These are phyloP conservation scores for Caenorhabditis panamensis DNA, from an alignment of 2,888 invertebrate species.

Conservation along the genomic window DNA sequence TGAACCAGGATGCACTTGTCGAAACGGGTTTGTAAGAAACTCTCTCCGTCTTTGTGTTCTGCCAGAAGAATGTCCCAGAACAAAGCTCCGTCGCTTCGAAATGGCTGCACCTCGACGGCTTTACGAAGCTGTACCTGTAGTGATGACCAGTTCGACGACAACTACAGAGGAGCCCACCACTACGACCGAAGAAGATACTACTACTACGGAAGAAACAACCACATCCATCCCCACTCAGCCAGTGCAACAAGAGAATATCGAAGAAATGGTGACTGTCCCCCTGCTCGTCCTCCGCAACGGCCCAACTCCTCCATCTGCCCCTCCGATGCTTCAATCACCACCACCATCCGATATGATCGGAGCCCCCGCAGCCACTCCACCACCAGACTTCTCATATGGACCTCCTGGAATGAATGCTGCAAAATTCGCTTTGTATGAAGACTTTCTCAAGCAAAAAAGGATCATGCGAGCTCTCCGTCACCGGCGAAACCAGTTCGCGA, in stretches of 20 bases:
- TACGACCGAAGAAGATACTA: not conserved
- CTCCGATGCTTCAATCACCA: conserved; percentile 41
- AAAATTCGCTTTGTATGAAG: conserved; percentile 32
- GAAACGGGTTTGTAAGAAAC: conserved; percentile 45
- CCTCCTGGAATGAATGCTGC: conserved; percentile 58
- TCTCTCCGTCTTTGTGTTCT: conserved; percentile 46
- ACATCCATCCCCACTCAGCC: no score
- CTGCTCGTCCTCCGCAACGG: conserved; percentile 43
- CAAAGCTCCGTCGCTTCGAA: conserved; percentile 43
- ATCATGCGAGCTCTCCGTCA: conserved; percentile 49
- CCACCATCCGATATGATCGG: conserved; percentile 51
- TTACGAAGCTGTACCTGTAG: conserved; percentile 55
- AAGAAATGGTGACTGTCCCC: conserved; percentile 39
- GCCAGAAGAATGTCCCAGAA: conserved; percentile 47
- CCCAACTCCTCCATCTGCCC: conserved; percentile 57
- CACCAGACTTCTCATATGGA: conserved; percentile 58
- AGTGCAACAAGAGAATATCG: not conserved
- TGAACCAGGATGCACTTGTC: conserved; percentile 47
- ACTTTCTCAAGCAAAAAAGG: conserved; percentile 50
- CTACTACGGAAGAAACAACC: not conserved
- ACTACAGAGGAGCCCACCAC: not conserved
- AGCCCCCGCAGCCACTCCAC: conserved; percentile 59
- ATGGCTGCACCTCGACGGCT: conserved; percentile 34
- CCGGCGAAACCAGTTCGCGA: conserved; percentile 48
- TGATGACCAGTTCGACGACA: conserved; percentile 10